Evolutionary conservation across 2,888 invertebrate genomes (phyloP), one percentile per base, ranked within the genome.

Genomic region (Ornithoptera alexandrae): DNA sequence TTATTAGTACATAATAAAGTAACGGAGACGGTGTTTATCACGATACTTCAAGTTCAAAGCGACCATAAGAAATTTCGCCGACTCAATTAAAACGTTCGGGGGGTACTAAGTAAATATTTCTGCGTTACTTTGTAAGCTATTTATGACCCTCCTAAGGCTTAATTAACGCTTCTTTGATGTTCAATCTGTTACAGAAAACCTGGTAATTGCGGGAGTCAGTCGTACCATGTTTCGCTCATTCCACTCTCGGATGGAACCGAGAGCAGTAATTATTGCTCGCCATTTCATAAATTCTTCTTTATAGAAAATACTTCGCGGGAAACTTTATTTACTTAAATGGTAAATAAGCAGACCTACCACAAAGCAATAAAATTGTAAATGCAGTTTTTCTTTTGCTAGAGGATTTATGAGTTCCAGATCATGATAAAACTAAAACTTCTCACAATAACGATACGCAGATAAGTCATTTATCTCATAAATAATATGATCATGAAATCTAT

Each of bases 121-220:
- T 81, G 82, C 84, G 82, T 84, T 86, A 84, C 84, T 87, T 84
- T 81, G 83, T 81, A 78, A 79, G 85, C 85, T 88, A 89, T 90
- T 90, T 89, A 90, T 87, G 86, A 83, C 79, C 84, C 83, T 86
- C 84, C 84, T 83, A 85, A 86, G 84, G 84, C 84, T 89, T 91
- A 91, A 91, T 92, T 92, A 90, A 87, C 81, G 78, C 79, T 76
- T 79, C 88, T 92, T 92, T 92, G 91, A 92, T 90, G 90, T 92
- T 89, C 89, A 90, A 90, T 90, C 89, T 88, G 88, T 85, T 85
- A 87, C 87, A 78, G 81, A 83, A 88, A 86, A 85, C 85, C 85
- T 80, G 77, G 85, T 90, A 87, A 90, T 90, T 90, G 83, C 86
- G 81, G 78, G 76, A 75, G 79, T 79, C 79, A 80, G 79, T 79